Base-by-base conservation (phyloP, 2,888 invertebrate species). In the Cephus spinipes region DNA sequence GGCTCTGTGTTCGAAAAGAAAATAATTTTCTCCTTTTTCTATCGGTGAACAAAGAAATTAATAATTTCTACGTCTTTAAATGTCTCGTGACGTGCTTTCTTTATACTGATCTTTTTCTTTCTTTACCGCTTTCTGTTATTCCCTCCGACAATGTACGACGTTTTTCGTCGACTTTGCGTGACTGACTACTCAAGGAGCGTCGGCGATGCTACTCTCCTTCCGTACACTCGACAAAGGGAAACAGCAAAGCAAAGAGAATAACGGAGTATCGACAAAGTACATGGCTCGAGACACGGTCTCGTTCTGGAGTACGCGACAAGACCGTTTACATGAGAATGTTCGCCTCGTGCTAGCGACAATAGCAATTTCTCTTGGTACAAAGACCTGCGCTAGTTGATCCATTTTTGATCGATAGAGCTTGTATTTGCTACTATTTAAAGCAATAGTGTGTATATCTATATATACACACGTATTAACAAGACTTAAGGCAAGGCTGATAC, bases 221-320 rank as follows among this genome's bases (percentile, higher is more conserved):
- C 55, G 55, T 55, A 55, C 23, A 55, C 55, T 55, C 23, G 55
- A 55, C 55, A 55, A 55, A 55, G 55, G 55, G 55, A 55, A 55
- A 55, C 40, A 74, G 33, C 33, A 71, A 76, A 77, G 75, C 76
- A 69, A 73, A 78, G 71, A 71, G 77, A 81, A 81, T 79, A 76
- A 80, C 79, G 80, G 79, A 77, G 76, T 81, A 80, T 77, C 77
- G 77, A 78, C 68, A 80, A 81, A 81, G 77, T 77, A 73, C 69
- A 77, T 69, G 74, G 35, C 78, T 69, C 76, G 36, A 78, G 75
- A 79, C 79, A 80, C 80, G 76, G 78, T 55, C 55, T 55, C 23
- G 55, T 23, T 55, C 55, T 23, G 55, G 2, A 23, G 55, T 55
- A 9, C 55, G 55, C 55, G 55, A 23, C 55, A 55, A 55, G 55